Evolutionary conservation across 2,888 invertebrate species (phyloP).

Genomic region (Meganola albula): DNA sequence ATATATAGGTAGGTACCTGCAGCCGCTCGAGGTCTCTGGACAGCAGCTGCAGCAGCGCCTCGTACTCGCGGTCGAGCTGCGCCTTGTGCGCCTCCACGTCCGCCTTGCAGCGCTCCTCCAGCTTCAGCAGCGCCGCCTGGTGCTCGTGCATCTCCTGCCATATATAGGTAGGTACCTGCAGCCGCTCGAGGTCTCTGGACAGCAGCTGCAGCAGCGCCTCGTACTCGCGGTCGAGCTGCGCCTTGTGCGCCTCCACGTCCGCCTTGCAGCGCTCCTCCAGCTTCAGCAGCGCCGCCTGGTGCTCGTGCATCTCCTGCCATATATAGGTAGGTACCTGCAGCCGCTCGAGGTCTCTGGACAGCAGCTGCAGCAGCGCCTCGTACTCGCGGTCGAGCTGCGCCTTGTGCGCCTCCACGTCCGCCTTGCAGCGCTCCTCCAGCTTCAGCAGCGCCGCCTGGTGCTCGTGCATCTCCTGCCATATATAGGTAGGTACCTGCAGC

Average conservation of each 20-base stretch:
- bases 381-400: slow-evolving; percentile 94
- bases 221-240: slow-evolving; percentile 94
- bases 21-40: background rate
- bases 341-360: slow-evolving; percentile 92
- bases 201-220: slow-evolving; percentile 91
- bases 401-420: slow-evolving; percentile 96
- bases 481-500: slow-evolving; percentile 80
- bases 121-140: background rate
- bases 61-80: background rate
- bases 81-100: background rate
- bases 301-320: slow-evolving; percentile 91
- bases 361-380: slow-evolving; percentile 90
- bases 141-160: background rate
- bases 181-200: slow-evolving; percentile 90
- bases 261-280: slow-evolving; percentile 94
- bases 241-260: slow-evolving; percentile 96
- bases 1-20: slow-evolving; percentile 27
- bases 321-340: slow-evolving; percentile 78
- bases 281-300: slow-evolving; percentile 90
- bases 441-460: slow-evolving; percentile 51
- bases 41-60: background rate
- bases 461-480: too few relatives aligned
- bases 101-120: background rate
- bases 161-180: slow-evolving; percentile 74
- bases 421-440: slow-evolving; percentile 93